Base-by-base conservation (phyloP, 1,140 invertebrate species). In the Brachionus rubens region DNA sequence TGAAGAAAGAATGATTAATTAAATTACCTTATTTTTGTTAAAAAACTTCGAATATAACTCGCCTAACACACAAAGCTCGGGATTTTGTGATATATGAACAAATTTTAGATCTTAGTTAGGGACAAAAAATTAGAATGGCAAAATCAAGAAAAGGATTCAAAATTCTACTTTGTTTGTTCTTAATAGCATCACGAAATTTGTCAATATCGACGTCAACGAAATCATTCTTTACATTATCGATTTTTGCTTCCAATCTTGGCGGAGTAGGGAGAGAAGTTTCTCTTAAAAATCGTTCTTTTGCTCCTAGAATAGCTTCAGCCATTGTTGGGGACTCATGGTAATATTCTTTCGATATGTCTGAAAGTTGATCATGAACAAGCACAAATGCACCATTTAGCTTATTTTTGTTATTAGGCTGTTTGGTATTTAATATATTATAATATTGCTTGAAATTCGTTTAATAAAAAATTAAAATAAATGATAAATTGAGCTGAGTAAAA, bases 231-330 rank as follows among this genome's bases (percentile, higher is more conserved):
- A 30, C 30, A 30, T 56, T 56, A 28, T 56, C 52, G 26, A 56
- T 56, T 30, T 56, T 56, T 28, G 26, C 24, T 24, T 56, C 52
- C 9, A 56, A 26, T 28, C 30, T 56, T 56, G 52, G 52, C 26
- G 52, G 52, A 30, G 16, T 30, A 30, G 30, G 30, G 26, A 56
- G 30, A 16, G 26, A 56, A 30, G 52, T 56, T 56, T 28, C 52
- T 30, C 52, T 56, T 28, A 56, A 56, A 56, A 56, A 56, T 30
- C 30, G 26, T 30, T 56, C 26, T 56, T 56, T 56, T 21, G 52
- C 52, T 16, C 26, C 52, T 30, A 56, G 26, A 30, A 56, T 56
- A 30, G 52, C 52, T 16, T 30, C 24, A 56, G 26, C 52, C 52
- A 56, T 56, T 30, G 26, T 56, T 56, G 26, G 24, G 14, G 52